Evolutionary conservation across 2,797 vertebrate species (phyloP), one percentile per base, ranked within the genome.

Genomic region (Percopsis omiscomaycus): DNA sequence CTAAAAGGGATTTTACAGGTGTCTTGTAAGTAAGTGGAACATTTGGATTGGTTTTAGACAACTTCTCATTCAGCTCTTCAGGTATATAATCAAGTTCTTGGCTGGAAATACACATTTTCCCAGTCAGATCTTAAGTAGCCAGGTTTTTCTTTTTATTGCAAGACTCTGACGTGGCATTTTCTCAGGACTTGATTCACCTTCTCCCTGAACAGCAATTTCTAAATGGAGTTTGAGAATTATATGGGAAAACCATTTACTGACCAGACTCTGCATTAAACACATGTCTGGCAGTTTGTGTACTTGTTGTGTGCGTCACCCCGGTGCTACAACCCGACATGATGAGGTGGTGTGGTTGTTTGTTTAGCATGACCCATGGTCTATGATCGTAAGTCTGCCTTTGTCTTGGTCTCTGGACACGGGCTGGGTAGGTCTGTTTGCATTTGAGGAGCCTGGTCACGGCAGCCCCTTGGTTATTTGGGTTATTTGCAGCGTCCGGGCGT

Each of bases 301-400:
- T 80, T 88, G 72, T 85, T 68, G 37, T 75, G 56, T 82, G 84
- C 71, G 79, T 87, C 84, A 86, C 54, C 60, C 49, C 63, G 30
- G 78, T 67, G 79, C 76, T 75, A 2, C 68, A 61, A 64, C 74
- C 73, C 60, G 45, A 68, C 74, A 28, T 44, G 27, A 69, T 61
- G 84, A 81, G 83, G 82, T 61, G 69, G 73, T 60, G 78, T 3
- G 68, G 82, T 77, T 58, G 73, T 78, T 88, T 87, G 85, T 87
- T 86, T 86, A 73, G 81, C 81, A 60, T 78, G 84, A 84, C 79
- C 83, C 58, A 69, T 30, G 46, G 65, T 48, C 76, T 80, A 75
- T 77, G 80, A 83, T 74, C 81, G 75, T 84, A 84, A 86, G 87
- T 84, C 68, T 12, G 83, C 80, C 72, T 68, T 56, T 49, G 70